Base-by-base conservation (phyloP, 1,140 invertebrate genomes). In the Danaus melanippus region DNA sequence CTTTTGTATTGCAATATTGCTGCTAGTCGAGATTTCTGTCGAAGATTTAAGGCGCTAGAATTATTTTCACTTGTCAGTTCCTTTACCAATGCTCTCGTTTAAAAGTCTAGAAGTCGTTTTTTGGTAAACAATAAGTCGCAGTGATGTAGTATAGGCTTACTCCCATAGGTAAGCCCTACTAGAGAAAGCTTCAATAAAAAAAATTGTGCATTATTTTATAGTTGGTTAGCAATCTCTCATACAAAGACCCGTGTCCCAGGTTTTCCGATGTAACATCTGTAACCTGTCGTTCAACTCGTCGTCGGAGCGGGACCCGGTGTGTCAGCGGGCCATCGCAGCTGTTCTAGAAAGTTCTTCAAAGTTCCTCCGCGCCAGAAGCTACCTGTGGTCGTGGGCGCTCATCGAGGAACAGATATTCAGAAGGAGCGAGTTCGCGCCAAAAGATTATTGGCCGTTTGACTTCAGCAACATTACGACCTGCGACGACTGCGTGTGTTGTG, bases 191-290 rank as follows among this genome's bases (percentile, higher is more conserved):
- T n/a, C n/a, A n/a, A n/a, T n/a, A n/a, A n/a, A n/a, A n/a, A n/a
- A n/a, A n/a, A n/a, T n/a, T n/a, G n/a, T n/a, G n/a, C n/a, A n/a
- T n/a, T n/a, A n/a, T n/a, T n/a, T n/a, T n/a, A n/a, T 32, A 32
- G 21, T 32, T 32, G 2, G 21, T 32, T 0, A 32, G 21, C 6
- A 8, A 8, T 32, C 5, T 32, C 21, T 32, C 21, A 32, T 3
- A 15, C 15, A 15, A 15, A 3, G 15, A 0, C 2, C 5, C 21
- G 21, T 32, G 21, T 66, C 58, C 5, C 60, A 83, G 82, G 64
- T 85, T 11, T 86, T 84, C 46, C 70, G 77, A 21, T 86, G 83
- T 53, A 80, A 81, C 46, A 71, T 80, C 32, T 62, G 68, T 11
- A 73, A 84, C 43, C 64, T 85, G 1, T 57, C 53, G 9, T 80